phyloP scores from a whole-genome alignment of 2,888 invertebrate species.

The Eristalis intricaria region DNA sequence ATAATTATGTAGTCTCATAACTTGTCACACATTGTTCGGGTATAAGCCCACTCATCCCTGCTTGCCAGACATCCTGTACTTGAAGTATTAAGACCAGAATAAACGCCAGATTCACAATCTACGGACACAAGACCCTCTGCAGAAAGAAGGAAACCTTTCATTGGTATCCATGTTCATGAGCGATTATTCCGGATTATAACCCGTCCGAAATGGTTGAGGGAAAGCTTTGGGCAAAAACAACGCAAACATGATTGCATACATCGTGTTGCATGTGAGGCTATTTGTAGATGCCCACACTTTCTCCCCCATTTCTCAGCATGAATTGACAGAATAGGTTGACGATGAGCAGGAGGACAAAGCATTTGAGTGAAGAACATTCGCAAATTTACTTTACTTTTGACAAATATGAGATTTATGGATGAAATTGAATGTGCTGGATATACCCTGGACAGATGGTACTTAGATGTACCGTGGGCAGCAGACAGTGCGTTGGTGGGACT shows the following conservation, averaged over 20 bases:
- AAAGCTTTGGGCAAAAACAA: not conserved
- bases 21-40: not conserved
- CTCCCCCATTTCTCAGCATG: not conserved
- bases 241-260: conserved; percentile 6
- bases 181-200: conserved; percentile 27
- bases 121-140: not conserved
- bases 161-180: conserved; percentile 7
- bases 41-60: not conserved
- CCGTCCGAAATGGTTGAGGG: conserved; percentile 6
- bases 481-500: conserved; percentile 18
- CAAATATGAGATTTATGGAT: not conserved
- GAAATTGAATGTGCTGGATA: too few species aligned
- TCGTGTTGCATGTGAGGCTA: not conserved
- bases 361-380: conserved; percentile 19
- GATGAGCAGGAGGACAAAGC: conserved; percentile 13
- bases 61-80: conserved; percentile 2
- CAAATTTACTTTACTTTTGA: conserved; percentile 23
- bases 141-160: not conserved
- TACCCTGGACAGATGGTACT: not conserved
- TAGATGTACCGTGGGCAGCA: not conserved
- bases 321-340: not conserved
- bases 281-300: conserved; percentile 11
- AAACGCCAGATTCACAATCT: conserved; percentile 4
- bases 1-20: not conserved
- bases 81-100: not conserved